Evolutionary conservation across 2,797 vertebrate genomes (phyloP), one percentile per base, ranked within the genome.

Genomic region (Neosilurus mollespiculum): DNA sequence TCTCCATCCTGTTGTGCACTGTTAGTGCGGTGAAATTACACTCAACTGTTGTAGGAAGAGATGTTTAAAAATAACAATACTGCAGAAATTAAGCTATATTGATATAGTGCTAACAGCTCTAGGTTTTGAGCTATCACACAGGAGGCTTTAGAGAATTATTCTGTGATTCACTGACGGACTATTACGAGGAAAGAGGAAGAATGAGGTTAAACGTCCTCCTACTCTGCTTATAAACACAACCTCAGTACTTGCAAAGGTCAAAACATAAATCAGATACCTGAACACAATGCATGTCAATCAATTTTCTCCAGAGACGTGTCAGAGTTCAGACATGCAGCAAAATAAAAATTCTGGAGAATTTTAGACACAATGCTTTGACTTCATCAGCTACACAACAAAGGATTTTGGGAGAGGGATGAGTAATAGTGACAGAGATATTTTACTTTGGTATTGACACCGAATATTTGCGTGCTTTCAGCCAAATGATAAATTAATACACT

Each of bases 1-100:
- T 80, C 82, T 82, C 70, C 64, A 84, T 81, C 34, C 15, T 62
- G 56, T 67, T 11, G 78, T 37, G 30, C 54, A 72, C 65, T 67
- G 26, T 37, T 64, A 51, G 43, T 72, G 69, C 14, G 30, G 82
- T 53, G 24, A 71, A 43, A 61, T 12, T 20, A 16, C 11, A 5
- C 24, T 54, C 11, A 59, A 26, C 78, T 69, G 70, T 49, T 20
- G 18, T 4, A 61, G 2, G 37, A 9, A 70, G n/a, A 6, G 9
- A 37, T 2, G 69, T 51, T 6, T 71, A n/a, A 71, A 71, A 43
- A 11, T 51, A 24, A 71, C 12, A 71, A 24, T 51, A 51, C 12
- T 51, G 12, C 5, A 4, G 9, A 73, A 30, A 18, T 54, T 54
- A 30, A 72, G 64, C 16, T 10, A 67, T 10, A 67, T 1, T 37